Evolutionary conservation across 2,888 invertebrate species (phyloP).

Genomic region (Elmis aenea): DNA sequence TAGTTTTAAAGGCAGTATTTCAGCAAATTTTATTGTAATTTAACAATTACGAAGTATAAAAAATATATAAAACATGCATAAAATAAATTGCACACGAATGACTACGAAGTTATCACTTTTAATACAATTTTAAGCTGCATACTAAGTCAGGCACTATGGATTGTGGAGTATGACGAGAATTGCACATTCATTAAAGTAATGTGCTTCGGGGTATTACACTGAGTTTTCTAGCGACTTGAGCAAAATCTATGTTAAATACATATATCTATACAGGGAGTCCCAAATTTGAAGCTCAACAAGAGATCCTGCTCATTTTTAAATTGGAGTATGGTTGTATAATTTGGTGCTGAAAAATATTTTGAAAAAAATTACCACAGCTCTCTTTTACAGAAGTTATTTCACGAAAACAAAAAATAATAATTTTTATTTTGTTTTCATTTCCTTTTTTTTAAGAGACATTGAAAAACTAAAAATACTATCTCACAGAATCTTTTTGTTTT

Average conservation of each 20-base stretch:
- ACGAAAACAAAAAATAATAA: too few relatives aligned
- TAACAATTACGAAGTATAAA: conserved; percentile 13
- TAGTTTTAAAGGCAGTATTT: conserved; percentile 24
- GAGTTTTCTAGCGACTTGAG: conserved; percentile 4
- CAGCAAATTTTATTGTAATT: conserved; percentile 15
- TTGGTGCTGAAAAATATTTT: too few relatives aligned
- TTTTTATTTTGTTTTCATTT: too few relatives aligned
- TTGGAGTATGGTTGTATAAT: too few relatives aligned
- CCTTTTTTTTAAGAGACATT: too few relatives aligned
- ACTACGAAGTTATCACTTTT: conserved; percentile 33
- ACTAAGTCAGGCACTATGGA: conserved; percentile 41
- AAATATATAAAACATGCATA: conserved; percentile 22
- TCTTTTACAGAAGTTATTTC: too few relatives aligned
- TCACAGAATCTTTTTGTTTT: too few relatives aligned
- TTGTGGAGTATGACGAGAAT: conserved; percentile 32
- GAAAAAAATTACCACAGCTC: too few relatives aligned
- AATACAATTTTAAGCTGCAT: conserved; percentile 17
- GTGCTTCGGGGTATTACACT: conserved; percentile 6
- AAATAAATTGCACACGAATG: conserved; percentile 38
- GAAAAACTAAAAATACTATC: too few relatives aligned
- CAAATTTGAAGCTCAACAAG: too few relatives aligned
- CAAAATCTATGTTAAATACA: not conserved
- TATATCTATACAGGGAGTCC: too few relatives aligned
- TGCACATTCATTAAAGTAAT: conserved; percentile 24
- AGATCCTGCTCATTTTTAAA: too few relatives aligned